phyloP scores from a whole-genome alignment of 2,797 vertebrate species.

The Scomberomorus guttatus region DNA sequence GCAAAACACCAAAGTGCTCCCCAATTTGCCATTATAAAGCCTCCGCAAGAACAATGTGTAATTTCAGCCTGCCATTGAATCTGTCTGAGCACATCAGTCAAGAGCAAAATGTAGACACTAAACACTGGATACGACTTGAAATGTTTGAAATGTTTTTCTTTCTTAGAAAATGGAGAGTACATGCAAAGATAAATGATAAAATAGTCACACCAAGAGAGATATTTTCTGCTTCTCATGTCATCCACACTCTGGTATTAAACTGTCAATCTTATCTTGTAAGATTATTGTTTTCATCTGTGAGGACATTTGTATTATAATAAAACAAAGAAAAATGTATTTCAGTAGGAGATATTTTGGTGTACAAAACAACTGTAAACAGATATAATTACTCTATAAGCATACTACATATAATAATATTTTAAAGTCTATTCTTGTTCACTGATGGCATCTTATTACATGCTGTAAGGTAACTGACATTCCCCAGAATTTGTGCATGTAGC shows the following conservation, averaged over 20 bases:
- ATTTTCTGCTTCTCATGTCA: not conserved
- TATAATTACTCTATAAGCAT: constrained; percentile 11
- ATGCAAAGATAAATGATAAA: constrained; percentile 18
- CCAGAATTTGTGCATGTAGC: not conserved
- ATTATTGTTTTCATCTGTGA: not conserved
- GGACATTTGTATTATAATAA: not conserved
- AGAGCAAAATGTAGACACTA: constrained; percentile 32
- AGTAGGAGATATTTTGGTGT: not conserved
- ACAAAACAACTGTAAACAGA: constrained; percentile 7
- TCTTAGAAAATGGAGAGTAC: constrained; percentile 28
- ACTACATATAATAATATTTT: not conserved
- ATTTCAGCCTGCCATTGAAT: constrained; percentile 65
- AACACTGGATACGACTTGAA: constrained; percentile 37
- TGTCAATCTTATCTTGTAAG: constrained; percentile 10
- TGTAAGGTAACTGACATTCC: constrained; percentile 8
- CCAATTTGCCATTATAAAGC: constrained; percentile 63
- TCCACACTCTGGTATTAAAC: not conserved
- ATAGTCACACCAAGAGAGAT: not conserved
- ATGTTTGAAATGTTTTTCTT: constrained; percentile 40
- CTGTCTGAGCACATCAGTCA: constrained; percentile 56
- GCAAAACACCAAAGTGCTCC: constrained; percentile 60
- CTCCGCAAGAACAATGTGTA: constrained; percentile 60
- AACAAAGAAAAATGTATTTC: constrained; percentile 13
- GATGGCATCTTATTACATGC: constrained; percentile 10
- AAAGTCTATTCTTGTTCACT: not conserved